Base-by-base conservation (phyloP, 1,140 invertebrate genomes). In the Tetragonula clypearis region DNA sequence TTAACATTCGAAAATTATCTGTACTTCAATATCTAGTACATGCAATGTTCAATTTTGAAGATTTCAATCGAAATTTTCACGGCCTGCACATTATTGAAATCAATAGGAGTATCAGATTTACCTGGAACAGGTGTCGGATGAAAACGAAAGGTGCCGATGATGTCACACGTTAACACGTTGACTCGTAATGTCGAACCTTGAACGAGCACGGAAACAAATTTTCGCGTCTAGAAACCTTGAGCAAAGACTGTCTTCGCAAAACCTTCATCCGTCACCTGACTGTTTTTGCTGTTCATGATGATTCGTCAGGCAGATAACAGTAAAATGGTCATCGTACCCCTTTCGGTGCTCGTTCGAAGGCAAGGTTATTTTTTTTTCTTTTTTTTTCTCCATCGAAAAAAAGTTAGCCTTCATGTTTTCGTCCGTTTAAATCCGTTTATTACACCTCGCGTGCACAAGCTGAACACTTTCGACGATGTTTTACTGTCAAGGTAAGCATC, bases 171-270 rank as follows among this genome's bases (percentile, higher is more conserved):
- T 8, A 68, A 49, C 87, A 87, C 81, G 80, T 92, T 85, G 87
- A 81, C 35, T 17, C 69, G 69, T 72, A 49, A 84, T 78, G 23
- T 15, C 86, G 90, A 83, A 87, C 91, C 87, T 91, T 89, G 90
- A 88, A 21, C 35, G 82, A 53, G 56, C 66, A 74, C 82, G 85
- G 69, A 66, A 88, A 84, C 60, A 53, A 71, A 89, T 86, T 78
- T 84, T 85, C 87, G 82, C 90, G 71, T 85, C 88, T 79, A 76
- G 69, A 87, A 90, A 93, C 93, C 94, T 95, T 94, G 93, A 92
- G 84, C 76, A 69, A 30, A 82, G 90, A 94, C 93, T 94, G 92
- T 69, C 80, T 65, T 62, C 85, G 74, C 41, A 49, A 23, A 53
- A 9, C 79, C 80, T 85, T 92, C 93, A 93, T 88, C 91, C 92